Conservation (phyloP, 2,888 invertebrate genomes). For the Drosophila aldrichi region DNA sequence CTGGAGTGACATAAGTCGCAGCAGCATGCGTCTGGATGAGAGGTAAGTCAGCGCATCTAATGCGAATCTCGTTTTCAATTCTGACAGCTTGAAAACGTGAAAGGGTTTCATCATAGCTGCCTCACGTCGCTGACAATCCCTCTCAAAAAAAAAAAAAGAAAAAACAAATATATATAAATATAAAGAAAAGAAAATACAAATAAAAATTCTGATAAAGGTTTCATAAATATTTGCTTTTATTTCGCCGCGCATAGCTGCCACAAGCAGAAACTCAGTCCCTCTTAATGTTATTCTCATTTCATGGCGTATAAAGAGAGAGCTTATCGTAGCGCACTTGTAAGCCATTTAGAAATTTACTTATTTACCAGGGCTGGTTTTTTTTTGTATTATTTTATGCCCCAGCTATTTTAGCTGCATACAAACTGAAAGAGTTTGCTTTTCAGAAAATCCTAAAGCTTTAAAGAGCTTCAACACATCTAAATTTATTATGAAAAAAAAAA, state of each 20-base stretch:
- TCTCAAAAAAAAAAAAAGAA: too few relatives aligned
- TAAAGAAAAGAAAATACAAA: background rate
- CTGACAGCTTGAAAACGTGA: background rate
- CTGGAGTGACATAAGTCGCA: constrained; percentile 94
- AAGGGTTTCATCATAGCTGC: constrained; percentile 6
- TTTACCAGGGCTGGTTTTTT: background rate
- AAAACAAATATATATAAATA: too few relatives aligned
- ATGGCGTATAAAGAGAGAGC: background rate
- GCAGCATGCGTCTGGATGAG: constrained; percentile 90
- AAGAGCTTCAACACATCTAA: too few relatives aligned
- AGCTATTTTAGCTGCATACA: background rate
- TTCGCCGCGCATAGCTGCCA: constrained; percentile 32
- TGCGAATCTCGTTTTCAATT: background rate
- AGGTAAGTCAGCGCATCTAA: constrained; percentile 77
- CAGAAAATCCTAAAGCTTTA: too few relatives aligned
- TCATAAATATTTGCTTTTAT: constrained; percentile 62
- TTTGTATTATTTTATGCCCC: background rate
- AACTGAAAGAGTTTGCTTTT: background rate
- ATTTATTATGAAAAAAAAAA: too few relatives aligned
- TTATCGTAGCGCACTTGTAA: constrained; percentile 1
- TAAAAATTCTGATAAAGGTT: constrained; percentile 37
- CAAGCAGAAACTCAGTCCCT: background rate
- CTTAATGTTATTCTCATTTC: constrained; percentile 1
- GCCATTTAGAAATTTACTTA: constrained; percentile 15
- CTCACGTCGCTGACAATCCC: background rate